phyloP scores from a whole-genome alignment of 2,888 invertebrate genomes.

The Andricus curvator region DNA sequence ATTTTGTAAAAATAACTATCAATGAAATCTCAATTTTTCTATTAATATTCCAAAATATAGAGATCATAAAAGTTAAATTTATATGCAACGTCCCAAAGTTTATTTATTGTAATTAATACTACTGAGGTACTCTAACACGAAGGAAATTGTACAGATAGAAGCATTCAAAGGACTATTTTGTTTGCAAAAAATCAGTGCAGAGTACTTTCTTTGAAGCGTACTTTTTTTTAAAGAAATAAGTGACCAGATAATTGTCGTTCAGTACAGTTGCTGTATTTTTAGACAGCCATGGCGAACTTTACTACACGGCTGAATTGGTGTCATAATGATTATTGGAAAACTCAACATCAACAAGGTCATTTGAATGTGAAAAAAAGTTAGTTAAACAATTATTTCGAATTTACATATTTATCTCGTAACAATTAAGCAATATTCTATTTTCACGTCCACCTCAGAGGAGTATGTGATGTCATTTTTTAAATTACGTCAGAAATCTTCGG shows the following conservation, averaged over 20 bases:
- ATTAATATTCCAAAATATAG: not conserved
- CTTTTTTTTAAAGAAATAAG: conserved; percentile 44
- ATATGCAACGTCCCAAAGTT: not conserved
- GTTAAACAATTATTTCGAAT: conserved; percentile 11
- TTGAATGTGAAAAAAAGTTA: conserved; percentile 47
- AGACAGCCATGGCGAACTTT: conserved; percentile 72
- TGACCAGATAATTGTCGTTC: conserved; percentile 31
- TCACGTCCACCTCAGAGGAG: not conserved
- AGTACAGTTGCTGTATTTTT: conserved; percentile 69
- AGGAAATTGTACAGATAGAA: conserved; percentile 2
- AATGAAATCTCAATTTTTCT: too few species aligned
- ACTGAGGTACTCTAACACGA: not conserved
- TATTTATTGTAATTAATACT: not conserved
- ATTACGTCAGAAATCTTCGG: not conserved
- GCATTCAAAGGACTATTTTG: conserved; percentile 2
- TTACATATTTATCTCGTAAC: not conserved
- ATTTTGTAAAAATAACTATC: too few species aligned
- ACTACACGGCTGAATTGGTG: conserved; percentile 71
- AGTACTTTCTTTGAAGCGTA: not conserved
- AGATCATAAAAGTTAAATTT: not conserved
- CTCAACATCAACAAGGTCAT: conserved; percentile 62
- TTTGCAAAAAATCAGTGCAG: conserved; percentile 3
- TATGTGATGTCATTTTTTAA: not conserved
- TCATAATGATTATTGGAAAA: conserved; percentile 75
- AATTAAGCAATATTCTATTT: not conserved